phyloP scores from a whole-genome alignment of 1,140 invertebrate species.

The Aphidius gifuensis region DNA sequence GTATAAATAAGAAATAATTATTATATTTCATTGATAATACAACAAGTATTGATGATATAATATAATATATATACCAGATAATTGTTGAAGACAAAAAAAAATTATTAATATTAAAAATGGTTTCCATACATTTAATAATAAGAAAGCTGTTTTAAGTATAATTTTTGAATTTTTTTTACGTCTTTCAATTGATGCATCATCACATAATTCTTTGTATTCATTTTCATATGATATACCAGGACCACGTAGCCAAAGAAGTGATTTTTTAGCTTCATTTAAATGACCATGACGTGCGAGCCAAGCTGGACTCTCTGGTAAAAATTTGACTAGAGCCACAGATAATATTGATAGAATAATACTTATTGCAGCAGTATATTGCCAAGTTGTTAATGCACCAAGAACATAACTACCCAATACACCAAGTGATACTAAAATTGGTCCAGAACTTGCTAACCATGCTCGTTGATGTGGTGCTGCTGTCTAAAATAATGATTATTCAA shows the following conservation, averaged over 20 bases:
- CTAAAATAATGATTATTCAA: conserved; percentile 23
- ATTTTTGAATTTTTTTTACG: conserved; percentile 3
- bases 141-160: conserved; percentile 22
- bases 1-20: conserved; percentile 17
- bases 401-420: conserved; percentile 66
- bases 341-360: conserved; percentile 61
- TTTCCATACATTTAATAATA: conserved; percentile 56
- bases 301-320: conserved; percentile 68
- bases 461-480: conserved; percentile 46
- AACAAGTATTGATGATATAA: conserved; percentile 62
- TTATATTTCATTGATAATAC: conserved; percentile 44
- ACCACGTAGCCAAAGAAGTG: conserved; percentile 67
- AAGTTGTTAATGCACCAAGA: conserved; percentile 61
- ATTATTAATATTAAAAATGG: conserved; percentile 64
- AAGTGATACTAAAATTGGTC: conserved; percentile 63
- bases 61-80: conserved; percentile 72
- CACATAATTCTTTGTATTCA: conserved; percentile 35
- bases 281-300: conserved; percentile 64
- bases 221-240: conserved; percentile 38
- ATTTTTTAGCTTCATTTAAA: conserved; percentile 61
- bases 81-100: conserved; percentile 69
- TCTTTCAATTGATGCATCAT: conserved; percentile 22
- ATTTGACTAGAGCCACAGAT: conserved; percentile 48
- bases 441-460: conserved; percentile 50
- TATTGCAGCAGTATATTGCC: conserved; percentile 62